Conservation (phyloP, 2,113 vertebrate genomes). For the Ceratotherium simum region DNA sequence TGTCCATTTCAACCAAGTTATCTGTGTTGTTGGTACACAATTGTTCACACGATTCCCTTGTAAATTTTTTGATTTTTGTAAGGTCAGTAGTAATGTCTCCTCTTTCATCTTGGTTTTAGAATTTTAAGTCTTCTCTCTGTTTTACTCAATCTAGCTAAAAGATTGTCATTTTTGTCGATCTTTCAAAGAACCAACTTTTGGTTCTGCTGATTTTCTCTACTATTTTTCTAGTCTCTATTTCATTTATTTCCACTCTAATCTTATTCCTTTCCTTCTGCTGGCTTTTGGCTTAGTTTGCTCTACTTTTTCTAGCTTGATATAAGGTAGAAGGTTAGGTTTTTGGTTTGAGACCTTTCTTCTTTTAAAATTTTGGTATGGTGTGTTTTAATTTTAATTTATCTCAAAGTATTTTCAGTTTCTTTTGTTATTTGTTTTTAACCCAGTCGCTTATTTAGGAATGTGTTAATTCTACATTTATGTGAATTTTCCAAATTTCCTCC, state of each 20-base stretch:
- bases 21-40: background rate
- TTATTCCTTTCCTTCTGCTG: background rate
- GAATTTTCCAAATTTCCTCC: background rate
- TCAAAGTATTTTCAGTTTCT: background rate
- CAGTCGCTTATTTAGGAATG: background rate
- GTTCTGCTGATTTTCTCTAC: background rate
- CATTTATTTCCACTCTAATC: background rate
- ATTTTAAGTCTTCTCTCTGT: background rate
- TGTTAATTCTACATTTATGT: background rate
- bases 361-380: background rate
- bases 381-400: background rate
- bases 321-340: background rate
- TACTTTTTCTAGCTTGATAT: background rate
- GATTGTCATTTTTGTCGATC: background rate
- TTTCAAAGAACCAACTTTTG: background rate
- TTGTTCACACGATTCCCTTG: background rate
- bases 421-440: background rate
- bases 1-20: background rate
- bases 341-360: background rate
- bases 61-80: background rate
- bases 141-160: background rate
- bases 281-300: background rate
- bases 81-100: background rate
- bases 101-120: background rate
- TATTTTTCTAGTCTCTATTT: background rate